Conservation (phyloP, 2,797 vertebrate genomes). For the Malacoraja senta region DNA sequence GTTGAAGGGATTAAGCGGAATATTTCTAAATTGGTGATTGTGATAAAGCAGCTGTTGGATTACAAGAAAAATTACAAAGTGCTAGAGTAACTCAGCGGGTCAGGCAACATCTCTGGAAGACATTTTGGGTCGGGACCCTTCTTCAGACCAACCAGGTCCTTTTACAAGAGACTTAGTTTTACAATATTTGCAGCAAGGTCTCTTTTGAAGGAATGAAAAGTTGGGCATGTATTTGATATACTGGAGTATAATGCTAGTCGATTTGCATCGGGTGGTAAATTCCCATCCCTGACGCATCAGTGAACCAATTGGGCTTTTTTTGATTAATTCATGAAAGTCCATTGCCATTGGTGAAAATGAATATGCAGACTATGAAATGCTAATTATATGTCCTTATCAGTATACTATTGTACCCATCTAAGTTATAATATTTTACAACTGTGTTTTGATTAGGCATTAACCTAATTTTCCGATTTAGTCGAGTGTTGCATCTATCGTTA, state of each 20-base stretch:
- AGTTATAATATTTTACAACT: background rate
- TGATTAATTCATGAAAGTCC: background rate
- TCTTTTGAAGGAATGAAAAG: background rate
- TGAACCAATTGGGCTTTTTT: background rate
- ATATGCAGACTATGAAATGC: background rate
- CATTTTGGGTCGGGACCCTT: too few species aligned
- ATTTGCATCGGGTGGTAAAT: background rate
- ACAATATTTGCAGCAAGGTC: background rate
- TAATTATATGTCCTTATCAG: background rate
- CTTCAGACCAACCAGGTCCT: too few species aligned
- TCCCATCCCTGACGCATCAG: background rate
- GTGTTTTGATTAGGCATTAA: conserved; percentile 2
- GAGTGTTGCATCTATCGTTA: background rate
- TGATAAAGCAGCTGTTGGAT: too few species aligned
- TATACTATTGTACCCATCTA: background rate
- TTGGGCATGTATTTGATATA: background rate
- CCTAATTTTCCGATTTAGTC: background rate
- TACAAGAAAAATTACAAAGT: too few species aligned
- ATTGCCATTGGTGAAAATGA: background rate
- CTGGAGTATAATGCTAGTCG: background rate
- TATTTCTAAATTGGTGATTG: too few species aligned
- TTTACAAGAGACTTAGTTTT: background rate
- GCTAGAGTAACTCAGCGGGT: too few species aligned
- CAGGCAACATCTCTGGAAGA: too few species aligned
- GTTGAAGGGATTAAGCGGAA: too few species aligned